Evolutionary conservation across 2,888 invertebrate species (phyloP).

Genomic region (Polyommatus iphigenia): DNA sequence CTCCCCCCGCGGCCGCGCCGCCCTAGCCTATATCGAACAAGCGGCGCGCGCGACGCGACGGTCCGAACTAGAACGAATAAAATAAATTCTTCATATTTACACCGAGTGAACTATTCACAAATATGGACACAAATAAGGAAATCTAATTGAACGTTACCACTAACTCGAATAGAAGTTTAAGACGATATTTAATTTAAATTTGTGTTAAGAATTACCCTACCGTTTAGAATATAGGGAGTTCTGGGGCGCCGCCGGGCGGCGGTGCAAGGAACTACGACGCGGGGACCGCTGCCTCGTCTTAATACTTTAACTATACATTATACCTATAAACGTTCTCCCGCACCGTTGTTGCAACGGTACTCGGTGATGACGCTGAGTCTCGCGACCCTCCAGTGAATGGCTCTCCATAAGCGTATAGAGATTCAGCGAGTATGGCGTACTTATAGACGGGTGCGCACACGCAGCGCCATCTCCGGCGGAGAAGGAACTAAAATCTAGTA

Average conservation of each 20-base stretch:
- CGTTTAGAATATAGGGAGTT: conserved; percentile 78
- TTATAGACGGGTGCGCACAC: conserved; percentile 42
- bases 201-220: conserved; percentile 75
- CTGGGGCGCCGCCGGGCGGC: conserved; percentile 74
- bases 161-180: conserved; percentile 63
- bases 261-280: conserved; percentile 78
- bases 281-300: conserved; percentile 61
- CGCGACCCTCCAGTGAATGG: conserved; percentile 45
- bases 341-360: conserved; percentile 69
- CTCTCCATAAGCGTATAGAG: conserved; percentile 50
- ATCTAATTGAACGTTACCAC: conserved; percentile 60
- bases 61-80: conserved; percentile 73
- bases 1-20: conserved; percentile 55
- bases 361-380: conserved; percentile 59
- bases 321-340: conserved; percentile 72
- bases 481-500: conserved; percentile 80
- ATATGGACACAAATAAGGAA: conserved; percentile 64
- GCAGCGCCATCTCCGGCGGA: conserved; percentile 64
- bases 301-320: conserved; percentile 68
- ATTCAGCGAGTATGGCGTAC: conserved; percentile 32
- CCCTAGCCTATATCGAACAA: conserved; percentile 61
- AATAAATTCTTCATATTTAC: conserved; percentile 68
- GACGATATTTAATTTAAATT: conserved; percentile 59
- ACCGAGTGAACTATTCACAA: conserved; percentile 67
- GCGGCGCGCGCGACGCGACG: conserved; percentile 51